Conservation (phyloP, 2,888 invertebrate species). For the Thecocarcelia acutangulata region DNA sequence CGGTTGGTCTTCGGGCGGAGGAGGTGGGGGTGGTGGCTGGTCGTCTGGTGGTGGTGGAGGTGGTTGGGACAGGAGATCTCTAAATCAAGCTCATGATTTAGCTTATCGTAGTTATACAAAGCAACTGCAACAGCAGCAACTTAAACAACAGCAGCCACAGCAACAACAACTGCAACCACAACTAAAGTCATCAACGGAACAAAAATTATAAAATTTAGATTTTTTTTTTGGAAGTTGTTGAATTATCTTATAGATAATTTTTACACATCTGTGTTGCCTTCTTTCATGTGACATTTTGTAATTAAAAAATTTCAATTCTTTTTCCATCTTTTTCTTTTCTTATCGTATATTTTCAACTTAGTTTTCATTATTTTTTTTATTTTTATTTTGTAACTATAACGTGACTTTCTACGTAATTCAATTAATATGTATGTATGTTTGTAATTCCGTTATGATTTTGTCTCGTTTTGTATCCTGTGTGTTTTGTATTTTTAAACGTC, state of each 20-base stretch:
- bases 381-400: not conserved
- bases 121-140: slow-evolving; percentile 76
- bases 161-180: slow-evolving; percentile 65
- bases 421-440: not conserved
- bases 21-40: slow-evolving; percentile 80
- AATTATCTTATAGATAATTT: slow-evolving; percentile 78
- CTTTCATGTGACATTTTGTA: slow-evolving; percentile 55
- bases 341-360: slow-evolving; percentile 4
- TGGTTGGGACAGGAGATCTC: slow-evolving; percentile 88
- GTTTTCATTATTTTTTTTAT: not conserved
- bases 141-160: slow-evolving; percentile 70
- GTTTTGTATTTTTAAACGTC: not conserved
- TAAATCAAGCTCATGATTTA: slow-evolving; percentile 84
- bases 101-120: slow-evolving; percentile 87
- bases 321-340: not conserved
- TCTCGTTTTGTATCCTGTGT: slow-evolving; percentile 7
- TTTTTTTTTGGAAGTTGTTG: slow-evolving; percentile 70
- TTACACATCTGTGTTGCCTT: slow-evolving; percentile 56
- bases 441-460: slow-evolving; percentile 13
- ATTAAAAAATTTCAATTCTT: slow-evolving; percentile 31
- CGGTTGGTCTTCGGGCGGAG: slow-evolving; percentile 82
- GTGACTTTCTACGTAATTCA: slow-evolving; percentile 16
- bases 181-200: slow-evolving; percentile 63
- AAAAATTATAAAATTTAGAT: slow-evolving; percentile 51
- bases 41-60: slow-evolving; percentile 82